Evolutionary conservation across 2,113 vertebrate genomes (phyloP).

Genomic region (Carassius carassius): DNA sequence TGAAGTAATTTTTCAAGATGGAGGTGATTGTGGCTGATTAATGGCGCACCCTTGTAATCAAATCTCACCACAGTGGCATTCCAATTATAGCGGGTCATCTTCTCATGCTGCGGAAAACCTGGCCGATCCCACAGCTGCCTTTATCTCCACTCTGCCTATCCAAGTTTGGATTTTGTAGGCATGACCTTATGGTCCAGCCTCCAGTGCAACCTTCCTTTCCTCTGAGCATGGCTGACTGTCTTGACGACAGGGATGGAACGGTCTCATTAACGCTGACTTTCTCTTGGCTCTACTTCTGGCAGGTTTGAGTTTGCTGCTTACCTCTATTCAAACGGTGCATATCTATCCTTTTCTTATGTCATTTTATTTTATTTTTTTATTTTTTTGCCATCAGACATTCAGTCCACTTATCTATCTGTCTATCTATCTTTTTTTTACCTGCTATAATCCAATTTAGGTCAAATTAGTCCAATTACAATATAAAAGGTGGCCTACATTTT

Average conservation of each 20-base stretch:
- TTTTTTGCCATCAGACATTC: not conserved
- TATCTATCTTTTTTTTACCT: not conserved
- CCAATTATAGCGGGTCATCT: constrained; percentile 19
- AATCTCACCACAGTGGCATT: constrained; percentile 29
- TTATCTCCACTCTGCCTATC: constrained; percentile 1
- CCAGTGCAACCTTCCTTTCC: not conserved
- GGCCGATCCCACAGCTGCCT: not conserved
- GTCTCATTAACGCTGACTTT: constrained; percentile 70
- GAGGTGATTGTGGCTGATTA: constrained; percentile 40
- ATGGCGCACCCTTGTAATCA: constrained; percentile 26
- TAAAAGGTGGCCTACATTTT: constrained; percentile 15
- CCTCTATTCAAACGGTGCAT: not conserved
- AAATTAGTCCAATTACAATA: not conserved
- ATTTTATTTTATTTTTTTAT: not conserved
- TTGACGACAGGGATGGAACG: constrained; percentile 51
- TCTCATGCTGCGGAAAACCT: constrained; percentile 3
- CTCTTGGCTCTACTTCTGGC: constrained; percentile 65
- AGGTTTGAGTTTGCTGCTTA: not conserved
- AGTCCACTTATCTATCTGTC: not conserved
- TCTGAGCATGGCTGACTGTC: not conserved
- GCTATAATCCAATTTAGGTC: constrained; percentile 1
- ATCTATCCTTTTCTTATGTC: not conserved
- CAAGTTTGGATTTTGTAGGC: constrained; percentile 11
- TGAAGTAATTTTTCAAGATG: constrained; percentile 31
- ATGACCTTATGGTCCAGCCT: constrained; percentile 14